Percentiles rank a stretch among this genome's conserved stretches.
phyloP scores from a whole-genome alignment of 2,888 invertebrate species.

The Microplitis manilae region DNA sequence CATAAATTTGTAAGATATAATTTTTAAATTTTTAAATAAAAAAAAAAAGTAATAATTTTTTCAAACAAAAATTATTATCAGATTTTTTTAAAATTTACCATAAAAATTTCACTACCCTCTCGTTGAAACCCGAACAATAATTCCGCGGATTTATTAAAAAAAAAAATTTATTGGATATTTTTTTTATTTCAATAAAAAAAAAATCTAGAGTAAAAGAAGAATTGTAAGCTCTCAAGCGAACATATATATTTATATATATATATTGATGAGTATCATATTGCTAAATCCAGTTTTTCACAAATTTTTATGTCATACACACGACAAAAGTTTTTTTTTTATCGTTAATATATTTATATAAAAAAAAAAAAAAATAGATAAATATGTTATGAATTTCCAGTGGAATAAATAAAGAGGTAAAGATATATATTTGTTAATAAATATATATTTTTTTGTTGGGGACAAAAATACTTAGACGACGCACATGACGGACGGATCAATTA shows the following conservation, averaged over 20 bases:
- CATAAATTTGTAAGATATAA: too few relatives aligned
- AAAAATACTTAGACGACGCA: not conserved
- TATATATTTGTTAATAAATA: not conserved
- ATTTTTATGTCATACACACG: slow-evolving; percentile 1
- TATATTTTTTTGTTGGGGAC: not conserved
- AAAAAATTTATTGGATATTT: slow-evolving; percentile 11
- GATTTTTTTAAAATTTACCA: too few relatives aligned
- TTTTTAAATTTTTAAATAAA: too few relatives aligned
- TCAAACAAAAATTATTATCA: too few relatives aligned
- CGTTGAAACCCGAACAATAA: not conserved
- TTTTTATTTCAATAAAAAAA: slow-evolving; percentile 10
- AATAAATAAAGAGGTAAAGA: not conserved
- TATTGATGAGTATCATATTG: not conserved
- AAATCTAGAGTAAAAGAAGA: slow-evolving; percentile 23
- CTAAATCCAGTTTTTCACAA: not conserved
- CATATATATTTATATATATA: slow-evolving; percentile 13
- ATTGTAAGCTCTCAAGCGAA: slow-evolving; percentile 27
- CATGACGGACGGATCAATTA: too few relatives aligned
- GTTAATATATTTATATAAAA: not conserved
- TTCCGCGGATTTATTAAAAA: slow-evolving; percentile 14
- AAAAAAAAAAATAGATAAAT: not conserved
- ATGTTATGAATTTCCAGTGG: not conserved
- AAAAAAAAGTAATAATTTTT: too few relatives aligned
- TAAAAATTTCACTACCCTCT: too few relatives aligned
- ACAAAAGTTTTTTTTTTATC: not conserved